These are phyloP conservation scores for Netta rufina DNA, from an alignment of 2,797 vertebrate species.

Conservation along the genomic window DNA sequence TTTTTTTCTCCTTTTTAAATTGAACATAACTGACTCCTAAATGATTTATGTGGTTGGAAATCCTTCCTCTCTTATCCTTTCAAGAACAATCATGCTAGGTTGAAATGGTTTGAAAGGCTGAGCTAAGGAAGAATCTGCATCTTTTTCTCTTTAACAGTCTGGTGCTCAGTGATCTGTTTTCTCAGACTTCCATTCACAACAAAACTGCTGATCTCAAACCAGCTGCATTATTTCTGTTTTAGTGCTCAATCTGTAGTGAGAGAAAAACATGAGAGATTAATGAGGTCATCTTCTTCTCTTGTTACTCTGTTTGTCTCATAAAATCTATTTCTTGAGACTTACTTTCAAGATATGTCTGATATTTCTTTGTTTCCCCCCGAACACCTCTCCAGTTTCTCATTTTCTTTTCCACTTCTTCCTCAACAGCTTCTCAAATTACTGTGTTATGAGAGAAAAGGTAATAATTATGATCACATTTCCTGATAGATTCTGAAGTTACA, in stretches of 20 bases:
- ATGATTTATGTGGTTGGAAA: slow-evolving; percentile 33
- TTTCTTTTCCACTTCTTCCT: slow-evolving; percentile 57
- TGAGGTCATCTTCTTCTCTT: slow-evolving; percentile 55
- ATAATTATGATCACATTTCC: slow-evolving; percentile 70
- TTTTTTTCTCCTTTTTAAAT: background rate
- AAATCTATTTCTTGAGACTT: slow-evolving; percentile 59
- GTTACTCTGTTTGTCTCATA: slow-evolving; percentile 57
- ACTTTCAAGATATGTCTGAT: slow-evolving; percentile 49
- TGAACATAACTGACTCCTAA: slow-evolving; percentile 31
- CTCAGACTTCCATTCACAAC: slow-evolving; percentile 28
- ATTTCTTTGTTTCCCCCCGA: slow-evolving; percentile 37
- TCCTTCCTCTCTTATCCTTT: slow-evolving; percentile 31
- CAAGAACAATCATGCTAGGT: slow-evolving; percentile 25
- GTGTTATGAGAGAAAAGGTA: slow-evolving; percentile 63
- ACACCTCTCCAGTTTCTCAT: slow-evolving; percentile 54
- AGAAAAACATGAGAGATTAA: slow-evolving; percentile 67
- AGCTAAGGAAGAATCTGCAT: slow-evolving; percentile 46
- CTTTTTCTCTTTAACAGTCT: background rate
- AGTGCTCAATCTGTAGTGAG: slow-evolving; percentile 44
- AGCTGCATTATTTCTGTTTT: slow-evolving; percentile 64
- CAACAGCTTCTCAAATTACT: slow-evolving; percentile 48
- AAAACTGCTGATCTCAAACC: slow-evolving; percentile 64
- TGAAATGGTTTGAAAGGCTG: slow-evolving; percentile 51
- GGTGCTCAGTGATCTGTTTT: slow-evolving; percentile 18
- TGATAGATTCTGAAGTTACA: slow-evolving; percentile 40